These are phyloP conservation scores for Pandion haliaetus DNA, from an alignment of 2,113 vertebrate species.

Conservation along the genomic window DNA sequence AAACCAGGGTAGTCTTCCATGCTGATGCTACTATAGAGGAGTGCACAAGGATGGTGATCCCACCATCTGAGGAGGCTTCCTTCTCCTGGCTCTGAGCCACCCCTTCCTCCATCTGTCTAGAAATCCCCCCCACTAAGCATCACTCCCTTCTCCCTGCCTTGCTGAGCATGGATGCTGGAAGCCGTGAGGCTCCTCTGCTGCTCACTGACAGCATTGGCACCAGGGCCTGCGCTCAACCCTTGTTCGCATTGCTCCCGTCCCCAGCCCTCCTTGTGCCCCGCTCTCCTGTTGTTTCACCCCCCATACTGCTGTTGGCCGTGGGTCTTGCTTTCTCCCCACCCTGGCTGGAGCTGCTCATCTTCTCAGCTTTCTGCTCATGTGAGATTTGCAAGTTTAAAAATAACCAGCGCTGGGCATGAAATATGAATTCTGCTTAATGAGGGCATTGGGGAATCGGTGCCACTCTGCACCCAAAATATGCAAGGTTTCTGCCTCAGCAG, in stretches of 20 bases:
- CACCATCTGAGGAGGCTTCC: not conserved
- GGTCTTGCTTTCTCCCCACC: not conserved
- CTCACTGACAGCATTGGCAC: fast-evolving
- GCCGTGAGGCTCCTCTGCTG: not conserved
- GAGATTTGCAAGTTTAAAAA: not conserved
- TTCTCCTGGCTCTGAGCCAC: not conserved
- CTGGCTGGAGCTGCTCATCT: fast-evolving
- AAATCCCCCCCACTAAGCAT: not conserved
- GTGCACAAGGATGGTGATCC: not conserved
- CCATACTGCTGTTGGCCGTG: not conserved
- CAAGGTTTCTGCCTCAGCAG: not conserved
- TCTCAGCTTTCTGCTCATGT: not conserved
- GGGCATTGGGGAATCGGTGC: not conserved
- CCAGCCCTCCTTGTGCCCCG: not conserved
- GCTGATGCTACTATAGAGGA: not conserved
- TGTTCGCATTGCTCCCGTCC: fast-evolving
- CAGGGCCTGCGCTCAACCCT: not conserved
- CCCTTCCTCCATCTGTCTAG: not conserved
- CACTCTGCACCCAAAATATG: not conserved
- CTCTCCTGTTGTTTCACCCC: not conserved
- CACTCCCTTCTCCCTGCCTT: not conserved
- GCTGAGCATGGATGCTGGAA: not conserved
- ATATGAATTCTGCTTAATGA: not conserved
- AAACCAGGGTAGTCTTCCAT: not conserved
- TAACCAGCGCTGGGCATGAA: not conserved